Conservation (phyloP, 2,888 invertebrate genomes). For the Muscina levida region DNA sequence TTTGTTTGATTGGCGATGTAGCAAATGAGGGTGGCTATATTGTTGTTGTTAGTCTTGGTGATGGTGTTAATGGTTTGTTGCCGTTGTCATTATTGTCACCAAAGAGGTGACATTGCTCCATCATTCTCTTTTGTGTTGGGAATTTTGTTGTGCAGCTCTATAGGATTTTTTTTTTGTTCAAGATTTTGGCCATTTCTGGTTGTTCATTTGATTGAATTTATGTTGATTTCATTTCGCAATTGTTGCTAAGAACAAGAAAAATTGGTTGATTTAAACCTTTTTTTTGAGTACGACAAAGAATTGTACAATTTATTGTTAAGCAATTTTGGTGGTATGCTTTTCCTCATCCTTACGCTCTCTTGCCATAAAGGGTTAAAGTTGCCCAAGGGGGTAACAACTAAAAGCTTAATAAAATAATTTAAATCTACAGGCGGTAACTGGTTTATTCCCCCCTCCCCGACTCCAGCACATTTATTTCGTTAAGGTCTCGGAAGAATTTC, state of each 20-base stretch:
- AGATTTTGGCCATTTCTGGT: neutral
- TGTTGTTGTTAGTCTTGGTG: conserved; percentile 43
- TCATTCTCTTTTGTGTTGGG: conserved; percentile 19
- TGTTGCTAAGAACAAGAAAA: neutral
- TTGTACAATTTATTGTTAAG: conserved; percentile 37
- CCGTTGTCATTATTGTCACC: conserved; percentile 58
- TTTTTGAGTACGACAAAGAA: neutral
- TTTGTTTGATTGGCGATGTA: conserved; percentile 11
- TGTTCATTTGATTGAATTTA: conserved; percentile 26
- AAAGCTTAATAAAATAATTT: conserved; percentile 41
- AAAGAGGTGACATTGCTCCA: conserved; percentile 53
- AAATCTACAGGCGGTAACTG: conserved; percentile 38
- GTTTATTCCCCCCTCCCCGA: neutral
- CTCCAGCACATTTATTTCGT: neutral
- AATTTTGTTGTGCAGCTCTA: neutral
- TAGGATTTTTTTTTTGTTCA: conserved; percentile 9
- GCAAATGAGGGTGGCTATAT: conserved; percentile 33
- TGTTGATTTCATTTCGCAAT: conserved; percentile 30
- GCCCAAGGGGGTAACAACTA: conserved; percentile 26
- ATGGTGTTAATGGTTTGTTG: conserved; percentile 61
- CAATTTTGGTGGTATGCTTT: neutral
- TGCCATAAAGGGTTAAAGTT: conserved; percentile 48
- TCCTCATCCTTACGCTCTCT: neutral
- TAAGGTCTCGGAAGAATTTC: conserved; percentile 14
- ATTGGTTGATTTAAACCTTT: neutral